Evolutionary conservation across 2,888 invertebrate species (phyloP).

Genomic region (Carcina quercana): DNA sequence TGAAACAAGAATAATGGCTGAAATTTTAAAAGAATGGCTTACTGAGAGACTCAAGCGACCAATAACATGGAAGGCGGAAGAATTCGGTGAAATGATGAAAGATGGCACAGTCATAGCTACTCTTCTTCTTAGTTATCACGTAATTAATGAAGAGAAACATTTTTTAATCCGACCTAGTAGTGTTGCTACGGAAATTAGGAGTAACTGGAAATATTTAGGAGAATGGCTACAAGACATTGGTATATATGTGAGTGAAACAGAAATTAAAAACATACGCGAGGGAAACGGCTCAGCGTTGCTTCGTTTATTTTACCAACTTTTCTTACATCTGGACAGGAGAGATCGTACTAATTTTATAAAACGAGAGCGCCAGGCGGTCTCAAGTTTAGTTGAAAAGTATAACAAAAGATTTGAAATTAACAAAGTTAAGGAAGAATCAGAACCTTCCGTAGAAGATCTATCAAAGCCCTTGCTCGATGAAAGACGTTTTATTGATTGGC

Average conservation of each 20-base stretch:
- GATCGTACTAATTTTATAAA: slow-evolving; percentile 71
- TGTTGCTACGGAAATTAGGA: slow-evolving; percentile 49
- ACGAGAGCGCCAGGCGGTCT: slow-evolving; percentile 56
- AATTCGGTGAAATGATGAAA: slow-evolving; percentile 71
- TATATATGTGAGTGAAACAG: slow-evolving; percentile 53
- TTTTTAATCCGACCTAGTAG: slow-evolving; percentile 55
- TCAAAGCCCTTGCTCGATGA: slow-evolving; percentile 60
- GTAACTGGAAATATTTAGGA: slow-evolving; percentile 66
- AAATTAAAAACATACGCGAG: slow-evolving; percentile 60
- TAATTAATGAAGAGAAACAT: slow-evolving; percentile 73
- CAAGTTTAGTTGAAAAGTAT: slow-evolving; percentile 50
- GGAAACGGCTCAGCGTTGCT: slow-evolving; percentile 67
- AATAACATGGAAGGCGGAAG: slow-evolving; percentile 67
- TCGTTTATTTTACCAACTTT: slow-evolving; percentile 76
- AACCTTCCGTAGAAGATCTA: slow-evolving; percentile 49
- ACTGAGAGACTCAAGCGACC: slow-evolving; percentile 68
- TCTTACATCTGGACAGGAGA: slow-evolving; percentile 73
- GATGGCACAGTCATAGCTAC: slow-evolving; percentile 74
- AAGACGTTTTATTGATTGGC: slow-evolving; percentile 73
- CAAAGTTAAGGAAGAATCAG: slow-evolving; percentile 38
- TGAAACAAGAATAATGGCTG: slow-evolving; percentile 53
- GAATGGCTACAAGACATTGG: slow-evolving; percentile 71
- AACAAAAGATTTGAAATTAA: slow-evolving; percentile 49
- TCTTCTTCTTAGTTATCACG: slow-evolving; percentile 72
- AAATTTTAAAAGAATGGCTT: slow-evolving; percentile 76